A percentile compares a stretch with the other conserved stretches of the same genome.
phyloP scores from a whole-genome alignment of 2,113 vertebrate species.

The Colaptes auratus region DNA sequence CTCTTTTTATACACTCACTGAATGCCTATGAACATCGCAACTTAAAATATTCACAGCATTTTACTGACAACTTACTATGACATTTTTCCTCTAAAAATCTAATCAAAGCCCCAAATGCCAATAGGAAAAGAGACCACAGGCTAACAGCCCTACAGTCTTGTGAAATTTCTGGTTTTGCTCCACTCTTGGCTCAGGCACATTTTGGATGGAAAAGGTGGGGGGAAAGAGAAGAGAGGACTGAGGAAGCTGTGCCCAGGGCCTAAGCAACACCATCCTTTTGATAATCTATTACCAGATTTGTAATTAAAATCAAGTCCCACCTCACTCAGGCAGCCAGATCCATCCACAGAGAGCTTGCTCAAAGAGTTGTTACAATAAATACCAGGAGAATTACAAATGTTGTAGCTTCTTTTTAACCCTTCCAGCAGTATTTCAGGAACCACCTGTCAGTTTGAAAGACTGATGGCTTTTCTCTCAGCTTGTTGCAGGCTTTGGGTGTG shows the following conservation, averaged over 20 bases:
- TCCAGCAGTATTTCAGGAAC: conserved; percentile 55
- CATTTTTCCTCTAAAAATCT: conserved; percentile 26
- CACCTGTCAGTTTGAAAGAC: conserved; percentile 30
- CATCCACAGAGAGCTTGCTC: not conserved
- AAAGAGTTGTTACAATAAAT: conserved; percentile 43
- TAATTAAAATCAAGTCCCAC: conserved; percentile 54
- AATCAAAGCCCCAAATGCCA: not conserved
- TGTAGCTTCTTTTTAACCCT: conserved; percentile 50
- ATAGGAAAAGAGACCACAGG: not conserved
- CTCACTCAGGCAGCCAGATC: conserved; percentile 1
- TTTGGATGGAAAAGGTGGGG: not conserved
- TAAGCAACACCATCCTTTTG: conserved; percentile 18
- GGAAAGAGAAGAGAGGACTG: not conserved
- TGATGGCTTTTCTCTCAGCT: conserved; percentile 18
- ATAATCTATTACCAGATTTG: conserved; percentile 15
- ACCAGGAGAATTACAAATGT: conserved; percentile 44
- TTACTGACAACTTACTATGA: not conserved
- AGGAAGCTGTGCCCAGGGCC: not conserved
- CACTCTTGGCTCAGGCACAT: not conserved
- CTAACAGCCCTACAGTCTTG: not conserved
- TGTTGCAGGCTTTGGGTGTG: conserved; percentile 47
- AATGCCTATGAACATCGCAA: not conserved
- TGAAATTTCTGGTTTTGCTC: not conserved
- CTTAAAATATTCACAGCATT: not conserved
- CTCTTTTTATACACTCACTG: not conserved